These are phyloP conservation scores for Macquaria australasica DNA, from an alignment of 2,113 vertebrate species.

Conservation along the genomic window DNA sequence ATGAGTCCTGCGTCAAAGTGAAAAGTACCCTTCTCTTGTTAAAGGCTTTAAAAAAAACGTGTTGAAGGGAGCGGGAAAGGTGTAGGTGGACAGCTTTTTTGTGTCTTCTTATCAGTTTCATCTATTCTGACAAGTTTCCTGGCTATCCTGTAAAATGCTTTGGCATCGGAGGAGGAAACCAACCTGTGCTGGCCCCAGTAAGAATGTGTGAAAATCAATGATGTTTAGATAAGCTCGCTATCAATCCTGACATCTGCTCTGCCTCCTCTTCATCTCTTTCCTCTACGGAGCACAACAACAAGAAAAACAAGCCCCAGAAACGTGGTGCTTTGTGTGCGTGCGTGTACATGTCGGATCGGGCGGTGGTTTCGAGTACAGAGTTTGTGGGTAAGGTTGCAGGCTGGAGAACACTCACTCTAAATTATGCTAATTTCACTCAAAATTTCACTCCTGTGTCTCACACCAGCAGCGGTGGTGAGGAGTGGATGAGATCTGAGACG, in stretches of 20 bases:
- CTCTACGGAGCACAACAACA: constrained; percentile 21
- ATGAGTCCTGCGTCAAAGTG: constrained; percentile 27
- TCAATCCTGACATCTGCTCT: constrained; percentile 66
- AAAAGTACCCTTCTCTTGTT: constrained; percentile 37
- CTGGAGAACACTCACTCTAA: constrained; percentile 17
- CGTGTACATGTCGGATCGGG: not conserved
- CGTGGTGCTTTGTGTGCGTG: not conserved
- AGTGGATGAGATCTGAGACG: not conserved
- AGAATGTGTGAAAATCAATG: constrained; percentile 69
- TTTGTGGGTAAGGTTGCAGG: not conserved
- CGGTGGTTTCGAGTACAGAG: not conserved
- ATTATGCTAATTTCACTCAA: constrained; percentile 55
- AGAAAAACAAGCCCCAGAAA: constrained; percentile 16
- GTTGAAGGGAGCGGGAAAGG: constrained; percentile 28
- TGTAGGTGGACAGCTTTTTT: constrained; percentile 59
- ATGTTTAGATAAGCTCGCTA: constrained; percentile 63
- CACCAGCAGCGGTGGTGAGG: constrained; percentile 1
- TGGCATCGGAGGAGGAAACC: constrained; percentile 35
- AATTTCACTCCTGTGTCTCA: not conserved
- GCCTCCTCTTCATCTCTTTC: constrained; percentile 60
- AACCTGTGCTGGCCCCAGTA: constrained; percentile 24
- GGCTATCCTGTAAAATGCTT: constrained; percentile 50
- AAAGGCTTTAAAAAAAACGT: constrained; percentile 19
- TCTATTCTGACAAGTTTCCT: constrained; percentile 61
- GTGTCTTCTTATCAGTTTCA: constrained; percentile 47